phyloP scores from a whole-genome alignment of 2,888 invertebrate species.

The Malthinus seriepunctatus region DNA sequence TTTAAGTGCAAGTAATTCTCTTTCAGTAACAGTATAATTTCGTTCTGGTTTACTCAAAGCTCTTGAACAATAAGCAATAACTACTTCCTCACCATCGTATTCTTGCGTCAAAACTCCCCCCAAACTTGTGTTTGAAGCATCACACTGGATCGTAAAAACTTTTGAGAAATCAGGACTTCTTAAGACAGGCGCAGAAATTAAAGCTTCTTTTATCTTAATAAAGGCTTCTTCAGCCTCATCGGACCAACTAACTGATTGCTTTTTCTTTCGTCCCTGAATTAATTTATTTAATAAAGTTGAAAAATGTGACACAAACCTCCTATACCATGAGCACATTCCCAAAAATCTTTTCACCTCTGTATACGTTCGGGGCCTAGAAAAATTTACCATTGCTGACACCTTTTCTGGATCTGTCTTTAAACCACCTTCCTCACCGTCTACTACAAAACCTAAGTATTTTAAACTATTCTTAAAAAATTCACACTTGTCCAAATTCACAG shows the following conservation, averaged over 20 bases:
- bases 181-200: no score
- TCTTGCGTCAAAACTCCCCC: neutral
- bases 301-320: constrained; percentile 37
- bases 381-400: constrained; percentile 36
- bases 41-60: constrained; percentile 4
- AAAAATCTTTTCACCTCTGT: constrained; percentile 40
- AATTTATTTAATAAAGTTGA: neutral
- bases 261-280: neutral
- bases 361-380: constrained; percentile 32
- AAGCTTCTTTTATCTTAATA: no score
- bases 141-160: neutral
- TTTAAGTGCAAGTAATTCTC: constrained; percentile 18
- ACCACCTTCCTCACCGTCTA: constrained; percentile 28
- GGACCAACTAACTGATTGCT: neutral
- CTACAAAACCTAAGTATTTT: constrained; percentile 37
- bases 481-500: constrained; percentile 36
- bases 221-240: neutral
- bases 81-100: neutral
- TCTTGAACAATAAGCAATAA: constrained; percentile 2
- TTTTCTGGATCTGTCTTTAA: constrained; percentile 39
- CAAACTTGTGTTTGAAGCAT: neutral
- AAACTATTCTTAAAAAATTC: constrained; percentile 34
- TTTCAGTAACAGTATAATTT: constrained; percentile 24
- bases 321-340: constrained; percentile 39
- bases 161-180: no score